A percentile compares a stretch with the other conserved stretches of the same genome.
phyloP scores from a whole-genome alignment of 1,140 invertebrate species.

The Drosophila nasuta region DNA sequence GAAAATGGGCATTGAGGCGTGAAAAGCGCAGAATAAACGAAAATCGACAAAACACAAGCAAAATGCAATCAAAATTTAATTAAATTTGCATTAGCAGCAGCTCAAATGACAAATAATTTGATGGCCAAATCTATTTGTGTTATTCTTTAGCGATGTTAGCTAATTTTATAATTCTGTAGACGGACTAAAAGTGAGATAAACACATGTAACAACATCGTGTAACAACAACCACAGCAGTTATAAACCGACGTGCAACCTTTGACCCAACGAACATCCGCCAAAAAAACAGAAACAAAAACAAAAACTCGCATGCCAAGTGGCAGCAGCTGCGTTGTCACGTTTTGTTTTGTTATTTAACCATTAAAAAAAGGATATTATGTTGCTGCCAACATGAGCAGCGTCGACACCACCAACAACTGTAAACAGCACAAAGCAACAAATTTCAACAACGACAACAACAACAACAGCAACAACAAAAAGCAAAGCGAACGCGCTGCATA shows the following conservation, averaged over 20 bases:
- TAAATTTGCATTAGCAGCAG: conserved; percentile 58
- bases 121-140: neutral
- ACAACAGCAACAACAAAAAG: conserved; percentile 15
- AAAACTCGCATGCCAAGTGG: conserved; percentile 19
- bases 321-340: conserved; percentile 31
- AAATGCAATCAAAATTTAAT: conserved; percentile 54
- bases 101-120: neutral
- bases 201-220: conserved; percentile 32
- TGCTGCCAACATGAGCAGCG: conserved; percentile 56
- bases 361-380: conserved; percentile 60
- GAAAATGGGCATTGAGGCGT: conserved; percentile 31
- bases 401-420: conserved; percentile 36
- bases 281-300: neutral
- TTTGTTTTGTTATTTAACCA: conserved; percentile 37
- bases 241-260: conserved; percentile 21
- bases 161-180: conserved; percentile 23
- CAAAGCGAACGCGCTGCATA: conserved; percentile 9
- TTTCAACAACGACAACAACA: conserved; percentile 29
- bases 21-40: conserved; percentile 24
- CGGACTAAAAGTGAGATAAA: conserved; percentile 33
- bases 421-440: conserved; percentile 26
- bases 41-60: conserved; percentile 14
- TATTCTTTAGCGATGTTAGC: conserved; percentile 2
- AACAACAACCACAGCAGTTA: conserved; percentile 18
- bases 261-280: conserved; percentile 23